phyloP scores from a whole-genome alignment of 2,888 invertebrate species.

The Nebria salina region DNA sequence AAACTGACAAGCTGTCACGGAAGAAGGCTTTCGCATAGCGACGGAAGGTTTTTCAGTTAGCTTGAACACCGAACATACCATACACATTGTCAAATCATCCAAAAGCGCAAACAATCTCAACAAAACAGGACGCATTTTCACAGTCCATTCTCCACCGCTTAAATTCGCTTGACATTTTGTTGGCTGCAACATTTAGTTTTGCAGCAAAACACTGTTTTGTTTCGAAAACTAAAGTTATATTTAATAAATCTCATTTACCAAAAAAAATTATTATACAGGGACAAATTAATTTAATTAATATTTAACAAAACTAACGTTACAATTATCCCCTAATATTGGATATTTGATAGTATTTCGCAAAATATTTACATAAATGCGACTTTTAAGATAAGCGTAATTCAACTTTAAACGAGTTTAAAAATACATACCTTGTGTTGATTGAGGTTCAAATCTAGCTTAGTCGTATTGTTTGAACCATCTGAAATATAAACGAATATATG shows the following conservation, averaged over 20 bases:
- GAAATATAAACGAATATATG: neutral
- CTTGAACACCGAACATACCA: neutral
- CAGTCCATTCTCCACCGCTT: neutral
- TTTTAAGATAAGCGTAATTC: neutral
- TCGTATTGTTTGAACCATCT: neutral
- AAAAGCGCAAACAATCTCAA: neutral
- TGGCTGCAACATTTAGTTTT: neutral
- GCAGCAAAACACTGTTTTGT: neutral
- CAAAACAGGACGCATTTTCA: neutral
- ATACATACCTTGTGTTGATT: neutral
- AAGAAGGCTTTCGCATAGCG: neutral
- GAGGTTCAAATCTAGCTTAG: neutral
- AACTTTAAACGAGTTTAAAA: neutral
- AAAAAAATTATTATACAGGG: too few relatives aligned
- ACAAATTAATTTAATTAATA: too few relatives aligned
- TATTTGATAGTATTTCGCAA: neutral
- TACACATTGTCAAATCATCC: neutral
- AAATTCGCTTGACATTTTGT: neutral
- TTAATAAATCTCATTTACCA: too few relatives aligned
- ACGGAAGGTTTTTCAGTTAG: neutral
- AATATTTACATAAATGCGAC: neutral
- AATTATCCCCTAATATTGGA: too few relatives aligned
- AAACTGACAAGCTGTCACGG: neutral
- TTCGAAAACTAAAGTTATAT: neutral
- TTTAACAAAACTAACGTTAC: too few relatives aligned